Evolutionary conservation across 2,797 vertebrate species (phyloP).

Genomic region (Trachurus trachurus): DNA sequence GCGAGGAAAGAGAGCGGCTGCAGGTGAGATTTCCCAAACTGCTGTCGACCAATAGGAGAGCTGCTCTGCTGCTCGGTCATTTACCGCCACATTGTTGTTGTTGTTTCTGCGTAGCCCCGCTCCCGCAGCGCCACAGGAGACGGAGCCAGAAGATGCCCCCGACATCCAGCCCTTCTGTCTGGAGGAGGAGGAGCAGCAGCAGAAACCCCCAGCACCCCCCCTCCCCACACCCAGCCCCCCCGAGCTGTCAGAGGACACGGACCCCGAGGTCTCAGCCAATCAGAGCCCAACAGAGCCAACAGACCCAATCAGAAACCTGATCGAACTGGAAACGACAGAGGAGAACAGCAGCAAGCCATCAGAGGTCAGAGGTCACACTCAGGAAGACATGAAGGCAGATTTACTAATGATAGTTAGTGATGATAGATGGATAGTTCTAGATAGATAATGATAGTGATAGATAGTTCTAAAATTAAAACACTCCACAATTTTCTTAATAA

Average conservation of each 20-base stretch:
- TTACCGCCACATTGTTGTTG: neutral
- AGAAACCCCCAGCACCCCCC: neutral
- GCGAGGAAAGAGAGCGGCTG: conserved; percentile 40
- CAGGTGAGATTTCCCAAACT: conserved; percentile 77
- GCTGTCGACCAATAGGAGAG: neutral
- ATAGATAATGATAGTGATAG: no score
- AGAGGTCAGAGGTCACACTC: conserved; percentile 63
- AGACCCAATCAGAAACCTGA: conserved; percentile 19
- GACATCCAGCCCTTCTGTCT: conserved; percentile 78
- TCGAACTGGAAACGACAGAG: conserved; percentile 44
- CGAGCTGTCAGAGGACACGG: conserved; percentile 32
- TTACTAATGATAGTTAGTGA: no score
- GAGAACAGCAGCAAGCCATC: conserved; percentile 51
- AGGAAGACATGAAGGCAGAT: no score
- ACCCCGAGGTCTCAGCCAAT: neutral
- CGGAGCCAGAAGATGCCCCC: conserved; percentile 29
- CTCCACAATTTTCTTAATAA: no score
- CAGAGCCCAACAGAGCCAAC: neutral
- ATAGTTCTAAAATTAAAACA: no score
- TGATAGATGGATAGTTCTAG: no score
- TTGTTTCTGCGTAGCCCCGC: conserved; percentile 49
- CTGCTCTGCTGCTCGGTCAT: neutral
- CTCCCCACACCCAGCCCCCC: conserved; percentile 7
- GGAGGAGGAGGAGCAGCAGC: conserved; percentile 60
- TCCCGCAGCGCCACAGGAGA: conserved; percentile 20